These are phyloP conservation scores for Australoheros scitulus DNA, from an alignment of 2,113 vertebrate genomes.

Conservation along the genomic window DNA sequence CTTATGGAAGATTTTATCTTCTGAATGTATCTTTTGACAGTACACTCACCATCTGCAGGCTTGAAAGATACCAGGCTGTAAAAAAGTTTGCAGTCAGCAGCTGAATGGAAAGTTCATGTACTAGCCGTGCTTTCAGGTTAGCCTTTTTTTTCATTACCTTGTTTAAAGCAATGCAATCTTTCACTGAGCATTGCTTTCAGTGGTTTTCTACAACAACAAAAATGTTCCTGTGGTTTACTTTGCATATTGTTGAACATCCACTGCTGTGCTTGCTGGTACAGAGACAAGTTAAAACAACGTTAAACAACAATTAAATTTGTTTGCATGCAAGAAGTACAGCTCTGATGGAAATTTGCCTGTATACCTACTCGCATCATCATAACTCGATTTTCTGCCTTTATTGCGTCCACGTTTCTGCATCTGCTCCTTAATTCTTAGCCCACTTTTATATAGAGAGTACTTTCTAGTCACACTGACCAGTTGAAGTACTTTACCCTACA, in stretches of 20 bases:
- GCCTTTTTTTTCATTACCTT: neutral
- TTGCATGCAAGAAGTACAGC: neutral
- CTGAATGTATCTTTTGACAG: conserved; percentile 15
- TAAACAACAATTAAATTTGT: neutral
- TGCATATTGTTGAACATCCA: neutral
- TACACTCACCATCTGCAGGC: conserved; percentile 18
- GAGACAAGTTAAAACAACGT: neutral
- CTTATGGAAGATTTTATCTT: conserved; percentile 19
- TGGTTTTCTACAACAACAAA: neutral
- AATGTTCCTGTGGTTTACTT: neutral
- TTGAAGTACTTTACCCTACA: neutral
- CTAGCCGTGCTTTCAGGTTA: neutral
- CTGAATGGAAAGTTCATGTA: neutral
- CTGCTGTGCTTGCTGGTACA: neutral
- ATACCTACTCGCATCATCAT: neutral
- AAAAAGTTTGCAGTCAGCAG: neutral
- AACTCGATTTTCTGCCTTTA: neutral
- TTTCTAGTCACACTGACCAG: neutral
- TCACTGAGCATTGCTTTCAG: neutral
- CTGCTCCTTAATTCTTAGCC: neutral
- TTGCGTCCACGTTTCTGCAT: neutral
- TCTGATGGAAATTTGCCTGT: neutral
- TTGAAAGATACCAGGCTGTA: conserved; percentile 23
- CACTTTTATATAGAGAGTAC: neutral
- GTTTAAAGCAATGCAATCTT: neutral